Evolutionary conservation across 64 coral and sea anemone species (phyloP).

Genomic region (Orbicella faveolata): DNA sequence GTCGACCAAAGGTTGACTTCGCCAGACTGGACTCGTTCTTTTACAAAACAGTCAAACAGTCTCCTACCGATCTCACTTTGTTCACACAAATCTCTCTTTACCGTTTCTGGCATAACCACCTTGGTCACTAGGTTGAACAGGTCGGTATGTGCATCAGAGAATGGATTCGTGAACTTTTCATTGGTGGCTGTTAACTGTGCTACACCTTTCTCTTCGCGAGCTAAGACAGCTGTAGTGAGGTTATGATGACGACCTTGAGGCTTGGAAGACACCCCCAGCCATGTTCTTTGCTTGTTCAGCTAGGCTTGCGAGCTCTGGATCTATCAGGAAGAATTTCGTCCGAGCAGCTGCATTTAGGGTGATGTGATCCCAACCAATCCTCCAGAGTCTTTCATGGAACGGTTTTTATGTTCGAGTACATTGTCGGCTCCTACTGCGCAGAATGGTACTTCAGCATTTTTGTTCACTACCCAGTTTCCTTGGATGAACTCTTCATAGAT

Average conservation of each 20-base stretch:
- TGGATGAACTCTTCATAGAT: conserved; percentile 1
- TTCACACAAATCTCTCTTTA: conserved; percentile 9
- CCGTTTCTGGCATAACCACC: conserved; percentile 23
- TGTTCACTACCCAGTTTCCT: conserved; percentile 52
- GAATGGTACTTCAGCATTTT: background rate
- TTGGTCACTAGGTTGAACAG: conserved; percentile 35
- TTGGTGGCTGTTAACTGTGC: conserved; percentile 20
- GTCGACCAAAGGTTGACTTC: conserved; percentile 29
- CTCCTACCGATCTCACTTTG: background rate
- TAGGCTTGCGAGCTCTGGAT: conserved; percentile 30
- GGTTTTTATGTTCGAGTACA: conserved; percentile 16
- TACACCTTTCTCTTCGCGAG: conserved; percentile 26
- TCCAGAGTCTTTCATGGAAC: conserved; percentile 33
- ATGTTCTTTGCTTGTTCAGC: conserved; percentile 37
- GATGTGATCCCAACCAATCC: conserved; percentile 11
- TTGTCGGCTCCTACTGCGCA: background rate
- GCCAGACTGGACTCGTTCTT: conserved; percentile 4
- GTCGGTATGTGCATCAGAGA: background rate
- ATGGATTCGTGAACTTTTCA: conserved; percentile 38
- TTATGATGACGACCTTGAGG: conserved; percentile 18
- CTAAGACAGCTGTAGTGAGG: background rate
- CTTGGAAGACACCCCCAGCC: conserved; percentile 11
- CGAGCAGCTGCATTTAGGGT: conserved; percentile 23
- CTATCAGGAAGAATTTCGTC: conserved; percentile 41
- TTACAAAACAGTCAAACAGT: background rate